phyloP scores from a whole-genome alignment of 2,888 invertebrate species.

The Melanchra persicariae region DNA sequence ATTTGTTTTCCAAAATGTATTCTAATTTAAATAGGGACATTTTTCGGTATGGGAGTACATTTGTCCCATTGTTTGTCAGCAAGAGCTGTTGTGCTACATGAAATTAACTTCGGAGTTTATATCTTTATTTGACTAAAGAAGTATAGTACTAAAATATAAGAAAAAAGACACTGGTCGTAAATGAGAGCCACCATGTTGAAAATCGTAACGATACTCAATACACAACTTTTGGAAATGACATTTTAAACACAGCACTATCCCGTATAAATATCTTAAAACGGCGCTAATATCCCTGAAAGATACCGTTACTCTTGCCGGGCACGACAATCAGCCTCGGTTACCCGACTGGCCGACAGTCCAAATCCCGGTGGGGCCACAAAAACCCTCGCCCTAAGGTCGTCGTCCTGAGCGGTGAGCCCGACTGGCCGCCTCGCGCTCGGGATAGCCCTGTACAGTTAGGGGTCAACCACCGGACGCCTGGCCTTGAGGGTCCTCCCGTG shows the following conservation, averaged over 20 bases:
- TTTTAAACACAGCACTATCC: not conserved
- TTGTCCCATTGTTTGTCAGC: not conserved
- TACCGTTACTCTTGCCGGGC: conserved; percentile 19
- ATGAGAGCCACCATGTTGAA: not conserved
- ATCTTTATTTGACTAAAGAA: too few relatives aligned
- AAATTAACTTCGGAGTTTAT: not conserved
- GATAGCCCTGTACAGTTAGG: conserved; percentile 70
- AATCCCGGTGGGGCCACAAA: conserved; percentile 58
- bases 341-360: conserved; percentile 15
- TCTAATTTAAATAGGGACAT: conserved; percentile 27
- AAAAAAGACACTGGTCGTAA: not conserved
- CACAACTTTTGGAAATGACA: too few relatives aligned
- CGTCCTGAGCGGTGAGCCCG: conserved; percentile 58
- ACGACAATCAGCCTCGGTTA: conserved; percentile 22
- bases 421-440: conserved; percentile 41
- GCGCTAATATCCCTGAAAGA: conserved; percentile 2
- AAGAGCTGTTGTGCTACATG: not conserved
- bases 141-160: too few relatives aligned
- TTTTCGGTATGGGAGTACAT: not conserved
- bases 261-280: not conserved
- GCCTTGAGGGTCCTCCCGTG: conserved; percentile 67
- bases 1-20: conserved; percentile 37
- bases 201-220: not conserved
- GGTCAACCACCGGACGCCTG: conserved; percentile 64
- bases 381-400: conserved; percentile 57